Base-by-base conservation (phyloP, 2,888 invertebrate genomes). In the Cephus nigrinus region DNA sequence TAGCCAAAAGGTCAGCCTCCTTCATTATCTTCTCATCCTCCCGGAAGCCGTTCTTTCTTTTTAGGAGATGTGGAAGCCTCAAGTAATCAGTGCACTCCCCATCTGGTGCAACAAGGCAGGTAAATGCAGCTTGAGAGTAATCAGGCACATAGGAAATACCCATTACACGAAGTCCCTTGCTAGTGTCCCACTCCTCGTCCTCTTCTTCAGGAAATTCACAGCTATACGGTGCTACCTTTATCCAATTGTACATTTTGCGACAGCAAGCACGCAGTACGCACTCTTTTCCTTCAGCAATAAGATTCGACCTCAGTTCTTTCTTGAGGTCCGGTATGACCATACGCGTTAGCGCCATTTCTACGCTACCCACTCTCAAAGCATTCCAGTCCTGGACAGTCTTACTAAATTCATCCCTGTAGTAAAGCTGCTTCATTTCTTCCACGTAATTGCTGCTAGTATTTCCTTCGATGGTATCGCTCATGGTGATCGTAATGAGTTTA, bases 301-400 rank as follows among this genome's bases (percentile, higher is more conserved):
- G 92, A 72, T 95, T 94, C 0, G 95, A 93, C 77, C 95, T 95
- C 11, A 99, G 92, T 91, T 99, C 99, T 82, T 97, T 95, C 80
- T 96, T 94, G 84, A 99, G 93, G 88, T 97, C 96, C 0, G 99
- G 99, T 88, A 98, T 95, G 5, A 99, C 95, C 90, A 98, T 96
- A 88, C 96, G 95, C 33, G 94, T 96, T 75, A 99, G 93, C 0
- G 99, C 98, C 80, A 97, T 93, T 86, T 97, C 96, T 0, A 99
- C 96, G 77, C 98, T 97, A 86, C 97, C 96, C 1, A 95, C 95
- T 69, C 99, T 93, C 75, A 98, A 90, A 1, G 95, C 94, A 92
- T 99, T 99, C 99, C 99, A 99, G 85, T 98, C 98, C 90, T 98
- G 96, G 0, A 98, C 98, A 82, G 96, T 95, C 84, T 97, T 97